phyloP scores from a whole-genome alignment of 2,888 invertebrate species.

The Tethea ocularis region DNA sequence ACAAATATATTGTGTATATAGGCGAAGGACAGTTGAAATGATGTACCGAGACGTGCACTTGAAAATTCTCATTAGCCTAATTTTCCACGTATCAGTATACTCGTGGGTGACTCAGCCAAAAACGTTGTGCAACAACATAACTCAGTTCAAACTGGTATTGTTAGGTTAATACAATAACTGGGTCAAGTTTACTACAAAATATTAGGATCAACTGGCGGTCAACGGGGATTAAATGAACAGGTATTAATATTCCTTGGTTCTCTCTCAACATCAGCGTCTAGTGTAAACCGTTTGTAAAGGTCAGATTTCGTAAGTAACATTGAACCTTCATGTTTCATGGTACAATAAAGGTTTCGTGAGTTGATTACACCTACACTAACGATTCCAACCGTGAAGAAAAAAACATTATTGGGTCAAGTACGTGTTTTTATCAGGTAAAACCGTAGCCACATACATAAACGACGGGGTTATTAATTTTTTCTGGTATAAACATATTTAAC shows the following conservation, averaged over 20 bases:
- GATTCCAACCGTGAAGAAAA: neutral
- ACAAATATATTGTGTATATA: constrained; percentile 15
- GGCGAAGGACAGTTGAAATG: constrained; percentile 28
- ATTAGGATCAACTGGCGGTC: constrained; percentile 3
- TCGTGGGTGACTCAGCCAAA: constrained; percentile 51
- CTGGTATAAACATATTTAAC: constrained; percentile 3
- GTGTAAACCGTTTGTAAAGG: neutral
- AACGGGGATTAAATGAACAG: constrained; percentile 4
- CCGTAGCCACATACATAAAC: neutral
- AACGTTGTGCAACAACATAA: constrained; percentile 66
- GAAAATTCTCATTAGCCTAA: constrained; percentile 50
- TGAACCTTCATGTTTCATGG: constrained; percentile 8
- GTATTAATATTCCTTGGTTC: constrained; percentile 1
- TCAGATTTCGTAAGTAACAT: neutral
- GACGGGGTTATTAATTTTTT: neutral
- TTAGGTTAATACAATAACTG: constrained; percentile 50
- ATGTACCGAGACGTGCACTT: constrained; percentile 27
- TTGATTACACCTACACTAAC: neutral
- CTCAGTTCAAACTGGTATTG: constrained; percentile 62
- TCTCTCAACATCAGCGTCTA: constrained; percentile 1
- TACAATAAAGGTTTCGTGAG: constrained; percentile 2
- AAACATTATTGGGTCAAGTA: constrained; percentile 6
- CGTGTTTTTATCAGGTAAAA: neutral
- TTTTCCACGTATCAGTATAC: constrained; percentile 41
- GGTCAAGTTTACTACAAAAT: constrained; percentile 65